A percentile compares a stretch with the other conserved stretches of the same genome.
These are phyloP conservation scores for Lacerta bilineata DNA, from an alignment of 2,797 vertebrate species.

Conservation along the genomic window DNA sequence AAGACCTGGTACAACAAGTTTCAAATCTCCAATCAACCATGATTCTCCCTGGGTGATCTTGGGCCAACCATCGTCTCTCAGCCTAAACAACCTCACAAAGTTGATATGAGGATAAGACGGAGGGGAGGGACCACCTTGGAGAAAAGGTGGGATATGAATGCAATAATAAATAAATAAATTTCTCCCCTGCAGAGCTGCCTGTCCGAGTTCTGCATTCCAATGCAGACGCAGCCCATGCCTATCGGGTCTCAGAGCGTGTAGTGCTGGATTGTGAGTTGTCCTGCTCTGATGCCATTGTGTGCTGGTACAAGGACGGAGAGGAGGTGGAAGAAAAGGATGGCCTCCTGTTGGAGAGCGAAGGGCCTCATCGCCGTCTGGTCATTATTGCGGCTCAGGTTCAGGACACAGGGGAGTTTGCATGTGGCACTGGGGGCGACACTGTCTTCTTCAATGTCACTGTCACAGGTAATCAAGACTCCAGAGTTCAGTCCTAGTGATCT, in stretches of 20 bases:
- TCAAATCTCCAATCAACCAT: too few relatives aligned
- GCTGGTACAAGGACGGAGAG: conserved; percentile 93
- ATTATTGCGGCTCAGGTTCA: conserved; percentile 82
- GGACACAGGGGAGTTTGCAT: conserved; percentile 93
- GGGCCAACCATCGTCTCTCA: too few relatives aligned
- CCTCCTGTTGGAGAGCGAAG: conserved; percentile 87
- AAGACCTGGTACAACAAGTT: too few relatives aligned
- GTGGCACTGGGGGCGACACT: conserved; percentile 90
- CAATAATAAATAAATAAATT: too few relatives aligned
- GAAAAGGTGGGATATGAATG: too few relatives aligned
- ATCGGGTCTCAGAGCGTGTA: conserved; percentile 85
- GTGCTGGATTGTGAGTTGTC: conserved; percentile 93
- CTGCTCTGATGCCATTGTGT: conserved; percentile 79
- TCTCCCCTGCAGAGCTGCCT: conserved; percentile 83
- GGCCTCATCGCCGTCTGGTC: conserved; percentile 84
- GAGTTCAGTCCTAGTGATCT: neutral
- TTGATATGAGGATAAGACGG: too few relatives aligned
- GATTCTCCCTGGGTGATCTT: too few relatives aligned
- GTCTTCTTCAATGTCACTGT: conserved; percentile 91
- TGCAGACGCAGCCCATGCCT: conserved; percentile 86
- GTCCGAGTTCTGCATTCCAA: conserved; percentile 90
- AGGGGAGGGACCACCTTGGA: too few relatives aligned
- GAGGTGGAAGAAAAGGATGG: conserved; percentile 85
- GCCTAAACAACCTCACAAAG: too few relatives aligned
- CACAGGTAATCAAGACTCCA: conserved; percentile 83